A percentile compares a stretch with the other conserved stretches of the same genome.
phyloP scores from a whole-genome alignment of 2,888 invertebrate species.

The Strigamia crassipes region DNA sequence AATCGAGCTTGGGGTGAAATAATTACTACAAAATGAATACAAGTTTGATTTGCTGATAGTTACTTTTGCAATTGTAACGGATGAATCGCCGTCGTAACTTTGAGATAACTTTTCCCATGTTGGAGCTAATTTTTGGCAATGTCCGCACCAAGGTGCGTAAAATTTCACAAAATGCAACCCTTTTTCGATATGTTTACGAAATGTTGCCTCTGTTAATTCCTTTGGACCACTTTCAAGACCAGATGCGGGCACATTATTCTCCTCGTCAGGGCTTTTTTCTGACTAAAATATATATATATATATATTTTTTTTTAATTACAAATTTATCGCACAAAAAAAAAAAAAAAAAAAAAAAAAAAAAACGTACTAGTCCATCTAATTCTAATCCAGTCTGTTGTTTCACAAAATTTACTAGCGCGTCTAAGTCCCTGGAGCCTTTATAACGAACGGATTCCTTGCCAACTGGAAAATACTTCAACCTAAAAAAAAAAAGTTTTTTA shows the following conservation, averaged over 20 bases:
- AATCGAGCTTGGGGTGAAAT: constrained; percentile 68
- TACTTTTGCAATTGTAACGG: constrained; percentile 73
- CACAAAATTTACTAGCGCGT: constrained; percentile 75
- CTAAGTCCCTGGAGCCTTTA: constrained; percentile 76
- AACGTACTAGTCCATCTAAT: not conserved
- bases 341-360: not conserved
- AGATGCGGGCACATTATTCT: constrained; percentile 43
- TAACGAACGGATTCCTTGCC: constrained; percentile 74
- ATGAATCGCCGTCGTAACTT: constrained; percentile 68
- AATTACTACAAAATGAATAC: not conserved
- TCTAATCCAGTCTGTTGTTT: constrained; percentile 69
- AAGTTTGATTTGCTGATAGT: not conserved
- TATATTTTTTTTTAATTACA: too few relatives aligned
- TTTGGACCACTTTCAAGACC: constrained; percentile 60
- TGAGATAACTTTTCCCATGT: constrained; percentile 82
- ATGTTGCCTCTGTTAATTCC: constrained; percentile 76
- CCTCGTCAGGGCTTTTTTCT: not conserved
- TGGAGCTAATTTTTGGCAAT: constrained; percentile 81
- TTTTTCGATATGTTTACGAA: constrained; percentile 70
- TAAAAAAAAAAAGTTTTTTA: constrained; percentile 53
- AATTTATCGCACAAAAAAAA: too few relatives aligned
- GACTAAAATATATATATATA: not conserved
- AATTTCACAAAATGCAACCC: constrained; percentile 89
- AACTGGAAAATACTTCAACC: constrained; percentile 75
- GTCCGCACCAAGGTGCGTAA: constrained; percentile 89